Evolutionary conservation across 2,888 invertebrate genomes (phyloP).

Genomic region (Anaspis maculata): DNA sequence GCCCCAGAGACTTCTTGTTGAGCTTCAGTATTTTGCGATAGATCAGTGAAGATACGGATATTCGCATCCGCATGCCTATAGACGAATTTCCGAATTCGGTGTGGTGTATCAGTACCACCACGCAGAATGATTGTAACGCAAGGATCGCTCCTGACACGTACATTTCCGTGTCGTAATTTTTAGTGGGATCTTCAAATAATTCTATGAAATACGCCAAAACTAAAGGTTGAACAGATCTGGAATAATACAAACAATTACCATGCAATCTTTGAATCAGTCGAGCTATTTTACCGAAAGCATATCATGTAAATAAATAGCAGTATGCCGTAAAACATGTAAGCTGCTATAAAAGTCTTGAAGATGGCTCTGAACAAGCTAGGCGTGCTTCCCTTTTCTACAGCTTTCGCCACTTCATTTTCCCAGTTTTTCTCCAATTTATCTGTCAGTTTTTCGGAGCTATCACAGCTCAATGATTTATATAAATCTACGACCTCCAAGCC

Average conservation of each 20-base stretch:
- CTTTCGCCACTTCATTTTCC: slow-evolving; percentile 49
- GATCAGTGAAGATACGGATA: slow-evolving; percentile 68
- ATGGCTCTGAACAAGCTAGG: slow-evolving; percentile 53
- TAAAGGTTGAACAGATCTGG: slow-evolving; percentile 49
- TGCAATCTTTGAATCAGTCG: not conserved
- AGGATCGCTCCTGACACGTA: slow-evolving; percentile 50
- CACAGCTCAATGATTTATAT: slow-evolving; percentile 51
- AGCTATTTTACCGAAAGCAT: slow-evolving; percentile 47
- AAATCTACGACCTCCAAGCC: slow-evolving; percentile 57
- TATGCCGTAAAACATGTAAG: slow-evolving; percentile 51
- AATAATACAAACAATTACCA: slow-evolving; percentile 14
- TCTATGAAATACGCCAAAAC: slow-evolving; percentile 49
- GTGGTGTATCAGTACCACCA: slow-evolving; percentile 53
- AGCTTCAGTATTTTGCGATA: slow-evolving; percentile 53
- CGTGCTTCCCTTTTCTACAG: slow-evolving; percentile 45
- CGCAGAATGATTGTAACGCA: slow-evolving; percentile 44
- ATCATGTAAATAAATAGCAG: no score
- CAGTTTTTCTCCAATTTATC: slow-evolving; percentile 55
- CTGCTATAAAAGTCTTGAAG: slow-evolving; percentile 48
- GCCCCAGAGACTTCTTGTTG: slow-evolving; percentile 59
- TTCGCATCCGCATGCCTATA: slow-evolving; percentile 66
- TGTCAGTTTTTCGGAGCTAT: slow-evolving; percentile 55
- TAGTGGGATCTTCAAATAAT: slow-evolving; percentile 46
- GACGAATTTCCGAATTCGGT: slow-evolving; percentile 54
- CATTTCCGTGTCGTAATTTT: slow-evolving; percentile 46